phyloP scores from a whole-genome alignment of 1,140 invertebrate genomes.

The Panagrolaimus sp. region DNA sequence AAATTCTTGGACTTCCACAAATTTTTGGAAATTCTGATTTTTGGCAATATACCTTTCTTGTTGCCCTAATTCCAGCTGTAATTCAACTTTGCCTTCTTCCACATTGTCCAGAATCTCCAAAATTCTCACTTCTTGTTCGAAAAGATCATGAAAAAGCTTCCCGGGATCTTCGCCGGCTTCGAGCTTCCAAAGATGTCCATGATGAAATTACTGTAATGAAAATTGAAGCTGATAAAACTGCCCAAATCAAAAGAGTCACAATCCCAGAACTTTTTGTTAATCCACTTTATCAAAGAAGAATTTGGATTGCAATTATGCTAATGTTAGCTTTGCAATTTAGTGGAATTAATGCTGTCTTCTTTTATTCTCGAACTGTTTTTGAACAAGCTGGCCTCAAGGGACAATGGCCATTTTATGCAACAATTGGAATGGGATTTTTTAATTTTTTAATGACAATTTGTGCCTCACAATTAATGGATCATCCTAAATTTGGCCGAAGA shows the following conservation, averaged over 20 bases:
- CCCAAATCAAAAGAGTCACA: constrained; percentile 7
- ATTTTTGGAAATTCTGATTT: constrained; percentile 67
- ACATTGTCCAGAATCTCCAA: constrained; percentile 79
- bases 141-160: constrained; percentile 66
- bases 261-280: constrained; percentile 14
- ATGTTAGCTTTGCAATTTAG: constrained; percentile 87
- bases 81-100: constrained; percentile 72
- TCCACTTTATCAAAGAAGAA: constrained; percentile 17
- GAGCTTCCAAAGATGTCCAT: constrained; percentile 13
- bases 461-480: constrained; percentile 74
- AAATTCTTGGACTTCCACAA: constrained; percentile 69
- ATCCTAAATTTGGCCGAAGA: constrained; percentile 37
- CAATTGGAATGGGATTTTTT: constrained; percentile 71
- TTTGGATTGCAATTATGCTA: constrained; percentile 66
- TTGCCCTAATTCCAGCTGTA: constrained; percentile 72
- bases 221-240: constrained; percentile 13
- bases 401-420: constrained; percentile 23
- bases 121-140: constrained; percentile 72
- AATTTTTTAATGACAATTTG: constrained; percentile 81
- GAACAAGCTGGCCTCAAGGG: constrained; percentile 15
- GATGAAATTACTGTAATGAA: constrained; percentile 17
- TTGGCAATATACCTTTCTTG: constrained; percentile 64
- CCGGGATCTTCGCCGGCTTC: constrained; percentile 62
- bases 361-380: constrained; percentile 23
- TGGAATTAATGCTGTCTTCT: constrained; percentile 77